A percentile compares a stretch with the other conserved stretches of the same genome.
Conservation (phyloP, 2,888 invertebrate genomes). For the Lomographa bimaculata region DNA sequence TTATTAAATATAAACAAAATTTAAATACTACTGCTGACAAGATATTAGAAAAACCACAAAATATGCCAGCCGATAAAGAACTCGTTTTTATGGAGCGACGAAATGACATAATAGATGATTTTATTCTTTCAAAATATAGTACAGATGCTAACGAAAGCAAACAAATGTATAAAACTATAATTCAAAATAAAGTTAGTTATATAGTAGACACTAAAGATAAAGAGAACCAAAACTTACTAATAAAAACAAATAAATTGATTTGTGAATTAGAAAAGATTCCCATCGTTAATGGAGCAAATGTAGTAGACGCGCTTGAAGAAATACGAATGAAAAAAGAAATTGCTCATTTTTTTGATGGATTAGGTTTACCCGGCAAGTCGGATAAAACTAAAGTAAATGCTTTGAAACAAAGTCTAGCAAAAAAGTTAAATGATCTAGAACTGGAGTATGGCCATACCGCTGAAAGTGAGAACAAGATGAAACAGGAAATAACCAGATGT, state of each 20-base stretch:
- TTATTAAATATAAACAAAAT: constrained; percentile 50
- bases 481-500: constrained; percentile 42
- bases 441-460: constrained; percentile 42
- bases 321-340: constrained; percentile 55
- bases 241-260: constrained; percentile 52
- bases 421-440: constrained; percentile 51
- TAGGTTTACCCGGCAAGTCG: constrained; percentile 32
- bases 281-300: constrained; percentile 40
- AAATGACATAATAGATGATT: constrained; percentile 55
- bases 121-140: constrained; percentile 48
- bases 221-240: constrained; percentile 33
- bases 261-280: constrained; percentile 54
- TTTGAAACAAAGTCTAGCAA: constrained; percentile 45
- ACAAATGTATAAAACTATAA: constrained; percentile 44
- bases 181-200: constrained; percentile 42
- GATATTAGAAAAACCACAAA: constrained; percentile 41
- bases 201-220: constrained; percentile 27
- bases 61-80: constrained; percentile 31
- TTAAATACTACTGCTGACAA: constrained; percentile 44
- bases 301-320: constrained; percentile 54
- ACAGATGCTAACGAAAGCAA: constrained; percentile 43
- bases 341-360: constrained; percentile 43
- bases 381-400: constrained; percentile 35
- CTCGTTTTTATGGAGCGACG: constrained; percentile 37
- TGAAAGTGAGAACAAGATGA: constrained; percentile 48